Base-by-base conservation (phyloP, 2,888 invertebrate genomes). In the Alloscopus bannaensis region DNA sequence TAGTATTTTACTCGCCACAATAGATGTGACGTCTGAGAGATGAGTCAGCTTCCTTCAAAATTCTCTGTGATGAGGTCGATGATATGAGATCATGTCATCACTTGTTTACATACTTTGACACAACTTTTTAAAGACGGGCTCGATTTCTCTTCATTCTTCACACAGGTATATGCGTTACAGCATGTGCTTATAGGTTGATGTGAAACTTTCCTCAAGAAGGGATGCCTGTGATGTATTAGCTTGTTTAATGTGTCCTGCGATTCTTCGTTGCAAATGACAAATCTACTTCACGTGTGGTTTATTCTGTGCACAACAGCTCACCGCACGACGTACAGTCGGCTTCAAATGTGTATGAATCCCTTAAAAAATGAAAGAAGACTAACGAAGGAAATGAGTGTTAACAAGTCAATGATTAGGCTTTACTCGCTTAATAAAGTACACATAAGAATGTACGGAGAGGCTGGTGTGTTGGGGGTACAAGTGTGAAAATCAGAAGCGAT, bases 201-300 rank as follows among this genome's bases (percentile, higher is more conserved):
- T 45, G 18, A n/a, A n/a, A n/a, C n/a, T n/a, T n/a, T n/a, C 36
- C 6, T 13, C 36, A 36, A 36, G 8, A 45, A 45, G 8, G 8
- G n/a, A 16, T 16, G 18, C 13, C 45, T 45, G 3, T 45, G 18
- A 11, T 45, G 13, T 8, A 36, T 36, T 36, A 6, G 13, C 6
- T n/a, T 45, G 45, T 6, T 45, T 45, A n/a, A 16, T 45, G 45
- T 45, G 13, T 6, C 8, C 36, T 8, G 13, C 13, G 6, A 36
- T 36, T 36, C 6, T 16, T 45, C n/a, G 45, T 45, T 45, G 8
- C 29, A 55, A 52, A 36, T 22, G 31, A 68, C 42, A 50, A 68
- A 52, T 29, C 68, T 36, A 68, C 68, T 68, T 68, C 68, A 68
- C 68, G 50, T 68, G 68, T 68, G 68, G 68, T 68, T 68, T 64